These are phyloP conservation scores for Drosophila baimaii DNA, from an alignment of 1,140 invertebrate genomes.

Conservation along the genomic window DNA sequence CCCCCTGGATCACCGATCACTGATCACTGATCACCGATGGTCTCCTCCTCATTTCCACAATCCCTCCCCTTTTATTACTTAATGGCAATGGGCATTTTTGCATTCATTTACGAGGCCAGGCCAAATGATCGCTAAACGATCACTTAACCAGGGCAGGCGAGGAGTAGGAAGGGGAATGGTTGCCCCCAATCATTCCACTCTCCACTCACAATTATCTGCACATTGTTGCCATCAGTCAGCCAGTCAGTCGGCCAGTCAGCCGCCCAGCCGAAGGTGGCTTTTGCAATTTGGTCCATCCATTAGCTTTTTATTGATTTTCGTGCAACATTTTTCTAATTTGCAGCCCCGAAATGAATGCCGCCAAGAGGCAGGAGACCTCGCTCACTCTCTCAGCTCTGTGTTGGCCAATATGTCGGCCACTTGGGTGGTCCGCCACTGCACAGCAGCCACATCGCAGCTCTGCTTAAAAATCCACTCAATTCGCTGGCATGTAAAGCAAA, in stretches of 20 bases:
- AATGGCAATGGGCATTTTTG: constrained; percentile 33
- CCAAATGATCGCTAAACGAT: constrained; percentile 45
- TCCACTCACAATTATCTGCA: constrained; percentile 47
- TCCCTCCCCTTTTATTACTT: constrained; percentile 26
- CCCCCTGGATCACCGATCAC: constrained; percentile 1
- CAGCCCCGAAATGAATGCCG: constrained; percentile 61
- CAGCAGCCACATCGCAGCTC: constrained; percentile 33
- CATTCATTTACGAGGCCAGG: constrained; percentile 37
- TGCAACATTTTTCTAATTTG: constrained; percentile 78
- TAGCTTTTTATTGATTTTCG: constrained; percentile 77
- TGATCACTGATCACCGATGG: constrained; percentile 11
- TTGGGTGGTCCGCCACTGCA: constrained; percentile 61
- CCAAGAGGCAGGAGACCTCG: constrained; percentile 19
- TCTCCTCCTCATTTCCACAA: constrained; percentile 20
- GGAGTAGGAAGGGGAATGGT: constrained; percentile 6
- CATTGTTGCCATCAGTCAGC: constrained; percentile 43
- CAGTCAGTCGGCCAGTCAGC: background rate
- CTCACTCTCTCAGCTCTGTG: constrained; percentile 33
- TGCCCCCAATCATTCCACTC: constrained; percentile 37
- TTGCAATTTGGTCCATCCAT: constrained; percentile 65
- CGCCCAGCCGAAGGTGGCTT: constrained; percentile 19
- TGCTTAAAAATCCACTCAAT: constrained; percentile 66
- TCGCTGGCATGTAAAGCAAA: constrained; percentile 77
- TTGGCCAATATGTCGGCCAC: constrained; percentile 60
- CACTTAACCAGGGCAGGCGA: constrained; percentile 12